These are phyloP conservation scores for Poecilia gillii DNA, from an alignment of 2,797 vertebrate genomes.

Conservation along the genomic window DNA sequence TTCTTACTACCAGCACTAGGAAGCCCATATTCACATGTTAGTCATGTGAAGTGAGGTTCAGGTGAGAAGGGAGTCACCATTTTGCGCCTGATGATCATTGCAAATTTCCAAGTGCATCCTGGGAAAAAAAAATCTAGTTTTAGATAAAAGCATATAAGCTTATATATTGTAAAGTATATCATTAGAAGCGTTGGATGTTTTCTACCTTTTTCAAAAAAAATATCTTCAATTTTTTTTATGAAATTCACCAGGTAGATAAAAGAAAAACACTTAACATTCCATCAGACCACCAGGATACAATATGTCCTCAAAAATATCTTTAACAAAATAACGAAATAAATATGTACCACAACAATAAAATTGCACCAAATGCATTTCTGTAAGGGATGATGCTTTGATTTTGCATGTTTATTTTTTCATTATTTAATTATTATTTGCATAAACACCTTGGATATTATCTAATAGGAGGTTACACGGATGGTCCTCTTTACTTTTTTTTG, in stretches of 20 bases:
- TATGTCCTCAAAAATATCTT: not conserved
- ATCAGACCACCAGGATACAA: not conserved
- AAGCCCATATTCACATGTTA: slow-evolving; percentile 73
- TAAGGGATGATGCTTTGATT: not conserved
- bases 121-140: slow-evolving; percentile 39
- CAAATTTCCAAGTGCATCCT: slow-evolving; percentile 34
- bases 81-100: slow-evolving; percentile 9
- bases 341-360: not conserved
- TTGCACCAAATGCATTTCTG: not conserved
- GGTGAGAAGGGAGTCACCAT: slow-evolving; percentile 37
- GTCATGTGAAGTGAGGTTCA: slow-evolving; percentile 45
- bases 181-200: not conserved
- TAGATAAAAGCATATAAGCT: not conserved
- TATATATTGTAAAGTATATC: not conserved
- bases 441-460: not conserved
- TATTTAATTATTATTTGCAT: not conserved
- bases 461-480: not conserved
- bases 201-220: not conserved
- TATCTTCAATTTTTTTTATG: not conserved
- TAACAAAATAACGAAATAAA: not conserved
- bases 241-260: not conserved
- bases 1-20: slow-evolving; percentile 65
- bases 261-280: not conserved
- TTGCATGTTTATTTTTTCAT: not conserved
- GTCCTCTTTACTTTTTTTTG: not conserved